These are phyloP conservation scores for Sarcophaga bullata DNA, from an alignment of 1,140 invertebrate genomes.

Conservation along the genomic window DNA sequence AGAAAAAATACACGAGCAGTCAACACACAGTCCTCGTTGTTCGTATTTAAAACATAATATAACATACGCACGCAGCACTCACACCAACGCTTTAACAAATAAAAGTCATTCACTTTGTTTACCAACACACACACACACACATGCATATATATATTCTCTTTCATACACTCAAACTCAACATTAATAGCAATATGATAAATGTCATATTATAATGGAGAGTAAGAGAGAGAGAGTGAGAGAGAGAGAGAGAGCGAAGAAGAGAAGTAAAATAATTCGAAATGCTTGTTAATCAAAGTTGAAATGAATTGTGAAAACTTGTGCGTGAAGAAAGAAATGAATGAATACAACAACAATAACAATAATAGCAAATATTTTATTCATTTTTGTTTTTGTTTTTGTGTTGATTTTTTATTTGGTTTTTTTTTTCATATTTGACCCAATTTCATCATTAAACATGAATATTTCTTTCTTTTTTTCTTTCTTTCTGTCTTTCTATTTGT, in stretches of 20 bases:
- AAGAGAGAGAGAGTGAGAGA: too few species aligned
- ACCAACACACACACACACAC: too few species aligned
- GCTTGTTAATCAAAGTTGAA: slow-evolving; percentile 34
- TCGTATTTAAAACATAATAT: neutral
- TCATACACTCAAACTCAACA: neutral
- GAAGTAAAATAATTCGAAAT: slow-evolving; percentile 30
- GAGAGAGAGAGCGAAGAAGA: neutral
- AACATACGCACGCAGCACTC: neutral
- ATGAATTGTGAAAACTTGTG: slow-evolving; percentile 36
- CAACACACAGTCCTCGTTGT: neutral
- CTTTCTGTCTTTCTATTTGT: too few species aligned
- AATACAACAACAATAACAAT: neutral
- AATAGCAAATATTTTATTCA: too few species aligned
- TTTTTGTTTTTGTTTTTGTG: too few species aligned
- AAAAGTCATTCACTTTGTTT: neutral
- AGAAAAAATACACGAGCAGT: neutral
- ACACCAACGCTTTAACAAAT: neutral
- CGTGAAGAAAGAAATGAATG: slow-evolving; percentile 38
- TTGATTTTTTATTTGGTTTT: neutral
- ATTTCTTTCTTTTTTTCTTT: too few species aligned
- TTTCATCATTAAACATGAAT: neutral
- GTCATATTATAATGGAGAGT: neutral
- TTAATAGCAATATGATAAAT: neutral
- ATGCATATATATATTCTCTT: too few species aligned
- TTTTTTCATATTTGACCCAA: slow-evolving; percentile 1